Evolutionary conservation across 1,140 invertebrate species (phyloP).

Genomic region (honey bee (Apis mellifera)): Amel_HAv3.1 CM009932.2:4140001-4140500

Average conservation of each 20-base stretch:
- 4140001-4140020: too few relatives aligned
- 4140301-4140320: neutral
- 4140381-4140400: neutral
- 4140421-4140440: conserved; percentile 31
- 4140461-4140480: conserved; percentile 22
- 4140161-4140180: too few relatives aligned
- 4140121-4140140: too few relatives aligned
- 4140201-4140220: neutral
- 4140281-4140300: neutral
- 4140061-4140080: too few relatives aligned
- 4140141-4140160: too few relatives aligned
- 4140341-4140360: conserved; percentile 14
- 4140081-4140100: too few relatives aligned
- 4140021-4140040: too few relatives aligned
- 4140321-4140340: neutral
- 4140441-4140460: conserved; percentile 18
- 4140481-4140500: conserved; percentile 12
- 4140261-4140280: neutral
- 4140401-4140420: conserved; percentile 1
- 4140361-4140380: conserved; percentile 34
- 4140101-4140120: too few relatives aligned
- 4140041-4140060: too few relatives aligned
- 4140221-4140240: neutral
- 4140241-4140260: too few relatives aligned
- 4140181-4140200: neutral